phyloP scores from a whole-genome alignment of 2,888 invertebrate species.

The Netelia virgata region DNA sequence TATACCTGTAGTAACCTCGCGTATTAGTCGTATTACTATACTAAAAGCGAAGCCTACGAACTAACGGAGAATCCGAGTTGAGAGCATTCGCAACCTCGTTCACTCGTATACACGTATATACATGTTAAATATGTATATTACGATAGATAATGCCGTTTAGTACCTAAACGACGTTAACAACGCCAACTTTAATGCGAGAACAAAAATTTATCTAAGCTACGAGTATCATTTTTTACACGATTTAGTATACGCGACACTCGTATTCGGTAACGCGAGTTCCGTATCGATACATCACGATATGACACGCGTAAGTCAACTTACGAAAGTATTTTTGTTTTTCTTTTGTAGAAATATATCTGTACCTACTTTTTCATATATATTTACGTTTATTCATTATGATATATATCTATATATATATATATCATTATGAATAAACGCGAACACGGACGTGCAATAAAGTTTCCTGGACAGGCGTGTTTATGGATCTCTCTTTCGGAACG shows the following conservation, averaged over 20 bases:
- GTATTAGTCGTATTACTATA: neutral
- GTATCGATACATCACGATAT: slow-evolving; percentile 18
- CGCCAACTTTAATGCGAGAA: no score
- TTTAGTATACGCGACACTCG: slow-evolving; percentile 23
- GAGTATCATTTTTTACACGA: no score
- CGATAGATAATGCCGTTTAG: neutral
- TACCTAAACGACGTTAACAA: neutral
- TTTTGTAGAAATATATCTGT: no score
- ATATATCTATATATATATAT: neutral
- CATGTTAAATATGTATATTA: neutral
- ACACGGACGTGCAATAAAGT: slow-evolving; percentile 50
- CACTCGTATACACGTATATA: neutral
- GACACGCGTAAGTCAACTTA: neutral
- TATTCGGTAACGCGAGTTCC: slow-evolving; percentile 38
- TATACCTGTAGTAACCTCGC: neutral
- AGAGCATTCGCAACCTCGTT: neutral
- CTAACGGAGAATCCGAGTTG: neutral
- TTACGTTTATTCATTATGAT: no score
- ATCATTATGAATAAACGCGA: slow-evolving; percentile 33
- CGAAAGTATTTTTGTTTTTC: neutral
- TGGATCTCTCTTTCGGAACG: neutral
- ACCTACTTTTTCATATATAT: no score
- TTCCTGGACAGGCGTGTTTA: no score
- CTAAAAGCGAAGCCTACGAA: neutral
- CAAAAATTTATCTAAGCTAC: no score